Base-by-base conservation (phyloP, 2,113 vertebrate genomes). In the Galeopterus variegatus region DNA sequence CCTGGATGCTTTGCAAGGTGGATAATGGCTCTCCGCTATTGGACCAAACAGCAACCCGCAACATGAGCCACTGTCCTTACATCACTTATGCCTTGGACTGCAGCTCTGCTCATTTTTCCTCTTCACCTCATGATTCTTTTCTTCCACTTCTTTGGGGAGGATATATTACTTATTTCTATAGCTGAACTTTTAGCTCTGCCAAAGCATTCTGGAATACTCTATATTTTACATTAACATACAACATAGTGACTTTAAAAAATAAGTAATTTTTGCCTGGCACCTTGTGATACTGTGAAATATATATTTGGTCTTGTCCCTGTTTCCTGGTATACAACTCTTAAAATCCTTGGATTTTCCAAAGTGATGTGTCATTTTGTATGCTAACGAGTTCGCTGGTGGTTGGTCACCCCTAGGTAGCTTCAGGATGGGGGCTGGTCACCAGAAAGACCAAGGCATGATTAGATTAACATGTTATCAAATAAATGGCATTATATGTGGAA, bases 141-240 rank as follows among this genome's bases (percentile, higher is more conserved):
- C 60, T 86, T 89, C 33, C 18, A 79, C 36, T 58, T 82, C 45
- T 45, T 88, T 85, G 56, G 41, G 84, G 45, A 70, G 26, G 33
- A 88, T 56, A 36, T 69, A 82, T 60, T 76, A 73, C 21, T 79
- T 81, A 52, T 60, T 75, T 73, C 41, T 87, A 92, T 28, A 92
- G 28, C 69, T 62, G 9, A 81, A 91, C 21, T 91, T 93, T 96
- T 60, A 90, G n/a, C 56, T 90, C 50, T 93, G 54, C 50, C 67
- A 79, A 79, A 73, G 64, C 36, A 85, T 72, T 92, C 48, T 77
- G 36, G 11, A 72, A 80, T 65, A 89, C 6, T 82, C 17, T 45
- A 8, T 48, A 64, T 41, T 75, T 85, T 94, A 67, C 67, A 60
- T 58, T 1, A 50, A 94, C 56, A 62, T 70, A n/a, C 17, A 33